Evolutionary conservation across 1,140 invertebrate species (phyloP).

Genomic region (Tenebrio molitor): DNA sequence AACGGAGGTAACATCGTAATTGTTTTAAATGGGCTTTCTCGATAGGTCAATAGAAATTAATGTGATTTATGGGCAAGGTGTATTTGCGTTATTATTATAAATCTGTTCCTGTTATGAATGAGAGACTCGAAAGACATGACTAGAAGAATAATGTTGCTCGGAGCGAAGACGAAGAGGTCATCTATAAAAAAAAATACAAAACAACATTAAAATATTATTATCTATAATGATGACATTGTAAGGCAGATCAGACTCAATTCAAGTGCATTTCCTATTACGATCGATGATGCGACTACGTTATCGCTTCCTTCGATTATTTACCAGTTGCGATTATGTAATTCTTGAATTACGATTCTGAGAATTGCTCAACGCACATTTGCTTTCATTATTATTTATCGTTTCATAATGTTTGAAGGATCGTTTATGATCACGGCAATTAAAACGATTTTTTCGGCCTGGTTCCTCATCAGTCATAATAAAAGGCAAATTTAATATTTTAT

Average conservation of each 20-base stretch:
- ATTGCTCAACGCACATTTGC: not conserved
- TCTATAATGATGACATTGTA: conserved; percentile 26
- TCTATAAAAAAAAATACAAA: conserved; percentile 1
- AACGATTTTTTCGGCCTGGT: not conserved
- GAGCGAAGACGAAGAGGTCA: conserved; percentile 10
- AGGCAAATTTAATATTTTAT: conserved; percentile 15
- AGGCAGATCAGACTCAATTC: conserved; percentile 17
- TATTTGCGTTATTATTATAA: not conserved
- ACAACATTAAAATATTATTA: conserved; percentile 40
- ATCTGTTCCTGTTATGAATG: conserved; percentile 3
- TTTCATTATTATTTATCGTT: conserved; percentile 7
- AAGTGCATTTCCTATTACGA: conserved; percentile 22
- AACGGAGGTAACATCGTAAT: conserved; percentile 8
- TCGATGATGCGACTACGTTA: conserved; percentile 1
- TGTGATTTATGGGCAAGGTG: not conserved
- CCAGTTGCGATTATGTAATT: conserved; percentile 27
- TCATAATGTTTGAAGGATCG: not conserved
- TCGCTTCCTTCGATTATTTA: conserved; percentile 1
- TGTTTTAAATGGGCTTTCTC: not conserved
- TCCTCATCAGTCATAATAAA: conserved; percentile 4
- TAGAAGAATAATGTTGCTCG: not conserved
- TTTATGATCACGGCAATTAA: not conserved
- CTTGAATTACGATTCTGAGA: conserved; percentile 8
- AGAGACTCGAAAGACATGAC: not conserved
- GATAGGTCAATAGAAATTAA: conserved; percentile 16